Conservation (phyloP, 2,113 vertebrate genomes). For the Leucopsar rothschildi region DNA sequence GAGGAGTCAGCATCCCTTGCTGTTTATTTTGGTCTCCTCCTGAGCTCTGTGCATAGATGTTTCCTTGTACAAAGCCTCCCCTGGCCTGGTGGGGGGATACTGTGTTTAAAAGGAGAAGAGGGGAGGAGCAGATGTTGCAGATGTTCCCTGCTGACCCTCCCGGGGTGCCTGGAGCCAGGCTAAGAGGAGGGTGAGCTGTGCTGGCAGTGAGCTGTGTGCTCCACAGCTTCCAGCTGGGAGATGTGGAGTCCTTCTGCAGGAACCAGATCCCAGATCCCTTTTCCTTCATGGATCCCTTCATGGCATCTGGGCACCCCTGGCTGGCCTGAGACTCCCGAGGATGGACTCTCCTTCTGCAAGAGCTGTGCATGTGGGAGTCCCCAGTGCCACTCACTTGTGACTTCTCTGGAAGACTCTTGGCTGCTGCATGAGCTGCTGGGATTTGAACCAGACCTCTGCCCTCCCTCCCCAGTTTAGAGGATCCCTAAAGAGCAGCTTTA, state of each 20-base stretch:
- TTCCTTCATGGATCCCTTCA: no score
- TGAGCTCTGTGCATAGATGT: neutral
- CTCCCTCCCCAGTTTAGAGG: neutral
- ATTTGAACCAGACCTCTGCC: neutral
- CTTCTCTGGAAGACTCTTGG: neutral
- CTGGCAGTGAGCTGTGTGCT: neutral
- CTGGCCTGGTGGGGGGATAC: neutral
- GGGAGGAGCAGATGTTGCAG: neutral
- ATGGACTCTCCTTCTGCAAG: neutral
- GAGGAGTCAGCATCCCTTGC: neutral
- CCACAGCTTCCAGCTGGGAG: neutral
- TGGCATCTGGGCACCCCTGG: neutral
- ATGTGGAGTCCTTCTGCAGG: neutral
- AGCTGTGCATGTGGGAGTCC: rapidly evolving
- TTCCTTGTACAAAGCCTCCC: neutral
- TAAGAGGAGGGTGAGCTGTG: rapidly evolving
- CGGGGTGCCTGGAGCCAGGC: rapidly evolving
- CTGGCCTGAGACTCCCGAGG: no score
- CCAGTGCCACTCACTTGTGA: rapidly evolving
- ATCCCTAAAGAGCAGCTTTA: neutral
- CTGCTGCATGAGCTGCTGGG: neutral
- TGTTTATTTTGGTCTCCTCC: neutral
- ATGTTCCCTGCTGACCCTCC: neutral
- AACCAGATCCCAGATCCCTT: neutral
- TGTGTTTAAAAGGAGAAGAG: neutral